Conservation (phyloP, 2,888 invertebrate genomes). For the Gerris lacustris region DNA sequence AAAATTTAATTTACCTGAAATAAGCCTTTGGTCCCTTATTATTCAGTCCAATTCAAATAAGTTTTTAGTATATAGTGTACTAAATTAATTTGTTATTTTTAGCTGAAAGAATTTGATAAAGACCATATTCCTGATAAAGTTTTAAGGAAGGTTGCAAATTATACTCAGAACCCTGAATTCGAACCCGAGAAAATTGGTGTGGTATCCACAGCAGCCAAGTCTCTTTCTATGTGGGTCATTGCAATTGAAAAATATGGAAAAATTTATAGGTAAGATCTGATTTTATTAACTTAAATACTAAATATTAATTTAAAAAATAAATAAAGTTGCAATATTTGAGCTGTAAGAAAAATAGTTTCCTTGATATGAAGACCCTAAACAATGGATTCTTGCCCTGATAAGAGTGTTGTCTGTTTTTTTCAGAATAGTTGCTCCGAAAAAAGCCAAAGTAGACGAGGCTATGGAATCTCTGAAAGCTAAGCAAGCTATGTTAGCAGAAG, state of each 20-base stretch:
- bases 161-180: conserved; percentile 70
- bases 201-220: conserved; percentile 75
- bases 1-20: too few species aligned
- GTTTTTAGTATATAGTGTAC: too few species aligned
- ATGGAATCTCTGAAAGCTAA: conserved; percentile 61
- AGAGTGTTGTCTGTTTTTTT: conserved; percentile 18
- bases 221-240: conserved; percentile 78
- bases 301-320: too few species aligned
- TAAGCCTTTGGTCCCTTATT: too few species aligned
- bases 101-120: conserved; percentile 73
- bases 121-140: conserved; percentile 75
- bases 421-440: conserved; percentile 75
- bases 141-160: conserved; percentile 63
- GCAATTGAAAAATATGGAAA: conserved; percentile 86
- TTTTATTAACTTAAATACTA: too few species aligned
- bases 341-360: too few species aligned
- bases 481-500: conserved; percentile 63
- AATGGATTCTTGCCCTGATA: too few species aligned
- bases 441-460: conserved; percentile 66
- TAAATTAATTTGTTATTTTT: conserved; percentile 25
- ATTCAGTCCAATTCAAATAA: too few species aligned
- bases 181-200: conserved; percentile 76
- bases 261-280: conserved; percentile 55
- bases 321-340: too few species aligned
- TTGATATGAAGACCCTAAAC: too few species aligned